Evolutionary conservation across 2,888 invertebrate genomes (phyloP), one percentile per base, ranked within the genome.

Genomic region (Ormyrus pomaceus): DNA sequence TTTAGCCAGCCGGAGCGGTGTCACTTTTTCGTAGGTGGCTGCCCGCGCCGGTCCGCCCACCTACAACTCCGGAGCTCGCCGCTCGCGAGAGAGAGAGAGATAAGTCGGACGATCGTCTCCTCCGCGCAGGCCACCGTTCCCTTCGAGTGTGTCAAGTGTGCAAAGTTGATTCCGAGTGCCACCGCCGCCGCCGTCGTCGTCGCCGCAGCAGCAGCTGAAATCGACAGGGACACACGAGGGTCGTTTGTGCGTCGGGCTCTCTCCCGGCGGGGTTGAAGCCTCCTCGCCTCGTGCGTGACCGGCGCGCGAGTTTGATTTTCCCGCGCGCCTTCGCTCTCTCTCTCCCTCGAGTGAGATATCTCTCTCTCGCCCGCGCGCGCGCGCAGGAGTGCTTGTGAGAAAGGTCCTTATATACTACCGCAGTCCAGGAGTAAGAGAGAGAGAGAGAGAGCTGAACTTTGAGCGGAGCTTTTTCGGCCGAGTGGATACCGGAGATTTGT

Each of bases 261-360:
- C 19, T 19, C 19, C 50, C 34, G 34, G 68, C 68, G 72, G 73
- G 34, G 11, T 82, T 79, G 74, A 79, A 4, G 46, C 77, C 3
- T 34, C 34, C 34, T 58, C 76, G 79, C 65, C 78, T 75, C 80
- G 78, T 76, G 80, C 78, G 78, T 79, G 81, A 83, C 77, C 73
- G 70, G 68, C 66, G 46, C 69, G 48, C 50, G 50, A 51, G 68
- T 79, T 79, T 79, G 69, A 74, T 79, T 79, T 79, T 79, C 79
- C 79, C 79, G 79, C 79, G 64, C 65, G 34, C 34, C 34, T 34
- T 34, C 34, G 34, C 34, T 34, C 34, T 34, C 34, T 34, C 34
- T 34, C 34, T 34, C 34, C 34, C 34, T 4, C 34, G 34, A 34
- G 34, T 34, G 34, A 34, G 34, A 34, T 34, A 34, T 34, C 34